These are phyloP conservation scores for Syritta pipiens DNA, from an alignment of 2,888 invertebrate species.

Conservation along the genomic window DNA sequence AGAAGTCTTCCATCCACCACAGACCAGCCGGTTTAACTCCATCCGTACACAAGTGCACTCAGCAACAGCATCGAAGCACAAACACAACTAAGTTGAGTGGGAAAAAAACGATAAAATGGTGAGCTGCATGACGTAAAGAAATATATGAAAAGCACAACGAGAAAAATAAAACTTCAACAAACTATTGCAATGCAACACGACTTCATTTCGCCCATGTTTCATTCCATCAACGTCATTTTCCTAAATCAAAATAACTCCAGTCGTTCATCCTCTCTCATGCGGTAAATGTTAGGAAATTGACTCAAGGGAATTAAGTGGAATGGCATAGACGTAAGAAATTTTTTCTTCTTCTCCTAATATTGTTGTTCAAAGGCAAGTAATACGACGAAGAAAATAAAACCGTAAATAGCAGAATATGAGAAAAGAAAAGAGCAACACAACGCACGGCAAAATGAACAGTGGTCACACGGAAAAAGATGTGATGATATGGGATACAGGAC, in stretches of 20 bases:
- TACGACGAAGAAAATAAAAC: constrained; percentile 1
- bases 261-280: neutral
- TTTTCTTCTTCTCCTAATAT: no score
- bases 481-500: constrained; percentile 3
- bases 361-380: no score
- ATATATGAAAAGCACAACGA: neutral
- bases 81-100: neutral
- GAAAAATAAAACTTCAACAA: constrained; percentile 9
- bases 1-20: neutral
- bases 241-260: neutral
- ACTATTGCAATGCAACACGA: constrained; percentile 46
- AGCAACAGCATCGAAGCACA: constrained; percentile 9
- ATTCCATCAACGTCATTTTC: constrained; percentile 15
- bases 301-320: constrained; percentile 23
- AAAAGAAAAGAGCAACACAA: neutral
- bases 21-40: constrained; percentile 13
- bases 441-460: neutral
- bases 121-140: no score
- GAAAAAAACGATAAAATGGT: neutral
- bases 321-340: neutral
- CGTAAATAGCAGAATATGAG: constrained; percentile 1
- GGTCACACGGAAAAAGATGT: constrained; percentile 5
- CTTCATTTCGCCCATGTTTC: neutral
- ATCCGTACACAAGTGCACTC: constrained; percentile 29
- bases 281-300: no score